Base-by-base conservation (phyloP, 2,888 invertebrate genomes). In the Agriopis marginaria region DNA sequence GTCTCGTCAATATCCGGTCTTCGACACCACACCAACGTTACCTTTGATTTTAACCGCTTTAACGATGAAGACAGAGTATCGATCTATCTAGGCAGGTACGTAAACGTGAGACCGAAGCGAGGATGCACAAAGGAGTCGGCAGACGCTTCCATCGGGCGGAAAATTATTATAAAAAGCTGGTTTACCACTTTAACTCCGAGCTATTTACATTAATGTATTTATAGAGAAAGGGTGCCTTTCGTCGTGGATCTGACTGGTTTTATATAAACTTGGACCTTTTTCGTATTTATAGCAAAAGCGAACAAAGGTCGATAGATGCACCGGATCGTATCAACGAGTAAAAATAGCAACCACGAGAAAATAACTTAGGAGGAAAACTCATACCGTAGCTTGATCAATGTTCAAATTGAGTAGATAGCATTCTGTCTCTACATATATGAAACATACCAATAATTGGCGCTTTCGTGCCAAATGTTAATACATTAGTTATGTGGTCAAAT, bases 221-320 rank as follows among this genome's bases (percentile, higher is more conserved):
- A 49, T 70, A 74, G 72, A 69, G 66, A 63, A 67, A 60, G 63
- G 61, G 58, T 51, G n/a, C 23, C 60, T 56, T 72, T 70, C 70
- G 68, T 75, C 59, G 58, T 62, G 62, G 67, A 66, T 64, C 58
- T 55, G 14, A 66, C 50, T 54, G 64, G 61, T 63, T 71, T 73
- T 74, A 74, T 71, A 75, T 73, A 73, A 55, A 72, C 40, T 58
- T 63, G 55, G 65, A 67, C 55, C 71, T 49, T 59, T 32, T 54
- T 59, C 50, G 11, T 71, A 69, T 72, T 72, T 63, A 67, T 68
- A 61, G 55, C 62, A 53, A 64, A 71, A 68, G 67, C 63, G 63
- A 67, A 70, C 60, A 75, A 74, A 74, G 74, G 75, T 74, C 63
- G 63, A 61, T 56, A 68, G 70, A 61, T 74, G 72, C 75, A 75